These are phyloP conservation scores for Gymnoscelis rufifasciata DNA, from an alignment of 2,888 invertebrate species.

Conservation along the genomic window DNA sequence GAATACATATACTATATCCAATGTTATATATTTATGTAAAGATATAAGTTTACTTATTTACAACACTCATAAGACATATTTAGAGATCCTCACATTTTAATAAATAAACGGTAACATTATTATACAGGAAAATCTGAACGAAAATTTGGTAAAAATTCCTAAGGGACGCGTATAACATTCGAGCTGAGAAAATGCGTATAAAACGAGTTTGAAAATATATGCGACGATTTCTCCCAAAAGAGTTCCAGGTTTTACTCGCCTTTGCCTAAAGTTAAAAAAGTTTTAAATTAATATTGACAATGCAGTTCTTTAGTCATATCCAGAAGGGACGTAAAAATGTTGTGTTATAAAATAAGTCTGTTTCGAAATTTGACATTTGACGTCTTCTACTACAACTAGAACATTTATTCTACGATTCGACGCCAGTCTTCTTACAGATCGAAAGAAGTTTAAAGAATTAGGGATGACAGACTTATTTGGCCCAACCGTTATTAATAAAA, in stretches of 20 bases:
- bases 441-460: not conserved
- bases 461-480: not conserved
- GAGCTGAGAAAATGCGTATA: conserved; percentile 1
- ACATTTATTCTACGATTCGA: too few relatives aligned
- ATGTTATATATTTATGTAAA: too few relatives aligned
- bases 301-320: too few relatives aligned
- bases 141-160: not conserved
- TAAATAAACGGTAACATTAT: conserved; percentile 24
- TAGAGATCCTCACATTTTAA: not conserved
- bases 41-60: too few relatives aligned
- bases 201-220: conserved; percentile 1
- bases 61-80: not conserved
- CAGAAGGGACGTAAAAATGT: too few relatives aligned
- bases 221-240: not conserved
- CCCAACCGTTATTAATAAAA: not conserved
- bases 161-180: conserved; percentile 1
- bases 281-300: too few relatives aligned
- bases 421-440: too few relatives aligned
- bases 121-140: conserved; percentile 42
- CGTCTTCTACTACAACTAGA: too few relatives aligned
- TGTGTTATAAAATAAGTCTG: too few relatives aligned
- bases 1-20: too few relatives aligned
- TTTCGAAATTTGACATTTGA: too few relatives aligned
- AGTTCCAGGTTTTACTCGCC: not conserved
- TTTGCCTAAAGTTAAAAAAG: not conserved